A percentile compares a stretch with the other conserved stretches of the same genome.
These are phyloP conservation scores for Diacarnus erythraeanus DNA, from an alignment of 37 sponge, comb jelly and placozoan species.

Conservation along the genomic window DNA sequence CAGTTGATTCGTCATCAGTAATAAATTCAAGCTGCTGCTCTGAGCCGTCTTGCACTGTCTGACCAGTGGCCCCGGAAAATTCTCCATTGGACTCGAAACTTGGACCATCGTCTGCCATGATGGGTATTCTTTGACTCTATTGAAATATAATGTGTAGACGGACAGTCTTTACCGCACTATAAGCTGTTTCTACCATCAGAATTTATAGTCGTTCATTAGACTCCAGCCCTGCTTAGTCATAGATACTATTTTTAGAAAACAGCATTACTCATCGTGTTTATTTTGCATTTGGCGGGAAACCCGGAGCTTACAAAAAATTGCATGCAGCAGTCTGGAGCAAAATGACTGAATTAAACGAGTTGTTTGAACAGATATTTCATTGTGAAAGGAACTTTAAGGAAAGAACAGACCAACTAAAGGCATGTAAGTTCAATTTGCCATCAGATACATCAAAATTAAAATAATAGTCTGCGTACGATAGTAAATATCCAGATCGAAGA, in stretches of 20 bases:
- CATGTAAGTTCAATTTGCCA: conserved; percentile 26
- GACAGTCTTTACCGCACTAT: too few relatives aligned
- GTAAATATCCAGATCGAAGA: conserved; percentile 30
- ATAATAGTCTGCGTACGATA: background rate
- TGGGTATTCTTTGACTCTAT: background rate
- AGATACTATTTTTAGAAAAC: too few relatives aligned
- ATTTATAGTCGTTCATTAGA: too few relatives aligned
- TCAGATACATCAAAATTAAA: background rate
- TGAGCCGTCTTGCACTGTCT: background rate
- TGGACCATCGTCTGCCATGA: background rate
- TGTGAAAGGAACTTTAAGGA: conserved; percentile 58
- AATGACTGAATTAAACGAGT: conserved; percentile 61
- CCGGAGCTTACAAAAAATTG: background rate
- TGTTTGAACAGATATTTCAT: conserved; percentile 80
- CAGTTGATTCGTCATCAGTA: background rate
- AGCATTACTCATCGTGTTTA: too few relatives aligned
- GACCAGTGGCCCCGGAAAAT: background rate
- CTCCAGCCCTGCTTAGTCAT: too few relatives aligned
- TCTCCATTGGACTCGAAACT: background rate
- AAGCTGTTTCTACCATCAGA: too few relatives aligned
- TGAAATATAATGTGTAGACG: too few relatives aligned
- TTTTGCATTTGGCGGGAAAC: background rate
- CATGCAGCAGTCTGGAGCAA: background rate
- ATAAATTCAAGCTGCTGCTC: background rate
- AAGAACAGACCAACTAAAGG: conserved; percentile 39